Percentiles rank a stretch among this genome's conserved stretches.
Evolutionary conservation across 2,888 invertebrate species (phyloP).

Genomic region (Suillia variegata): DNA sequence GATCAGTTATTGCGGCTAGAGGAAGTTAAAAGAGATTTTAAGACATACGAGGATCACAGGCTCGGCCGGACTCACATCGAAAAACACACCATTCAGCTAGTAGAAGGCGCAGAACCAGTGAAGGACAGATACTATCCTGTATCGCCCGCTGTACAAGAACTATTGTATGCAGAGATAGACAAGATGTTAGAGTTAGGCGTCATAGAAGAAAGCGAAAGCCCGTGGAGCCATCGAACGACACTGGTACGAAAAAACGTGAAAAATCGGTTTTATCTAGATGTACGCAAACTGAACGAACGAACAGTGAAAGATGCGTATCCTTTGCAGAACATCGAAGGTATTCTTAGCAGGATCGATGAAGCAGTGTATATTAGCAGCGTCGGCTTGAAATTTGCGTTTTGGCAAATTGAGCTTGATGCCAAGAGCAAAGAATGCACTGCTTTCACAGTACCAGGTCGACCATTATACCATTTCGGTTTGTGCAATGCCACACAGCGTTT

Average conservation of each 20-base stretch:
- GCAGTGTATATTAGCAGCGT: neutral
- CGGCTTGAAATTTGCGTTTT: neutral
- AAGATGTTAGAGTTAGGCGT: neutral
- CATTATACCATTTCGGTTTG: conserved; percentile 4
- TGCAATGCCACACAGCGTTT: conserved; percentile 19
- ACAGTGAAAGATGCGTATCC: conserved; percentile 1
- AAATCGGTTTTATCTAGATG: neutral
- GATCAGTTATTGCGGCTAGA: neutral
- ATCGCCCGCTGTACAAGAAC: neutral
- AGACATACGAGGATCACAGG: neutral
- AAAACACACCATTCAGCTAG: neutral
- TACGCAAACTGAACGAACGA: neutral
- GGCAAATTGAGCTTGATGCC: neutral
- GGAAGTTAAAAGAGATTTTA: neutral
- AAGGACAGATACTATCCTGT: conserved; percentile 2
- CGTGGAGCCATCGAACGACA: neutral
- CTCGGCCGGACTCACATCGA: neutral
- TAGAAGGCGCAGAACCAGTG: neutral
- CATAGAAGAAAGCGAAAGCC: neutral
- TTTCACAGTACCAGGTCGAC: neutral
- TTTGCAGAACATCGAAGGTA: neutral
- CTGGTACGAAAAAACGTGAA: neutral
- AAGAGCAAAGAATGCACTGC: neutral
- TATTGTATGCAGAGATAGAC: neutral
- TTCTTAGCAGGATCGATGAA: neutral